These are phyloP conservation scores for Darevskia mixta DNA, from an alignment of 2,797 vertebrate genomes.

Conservation along the genomic window DNA sequence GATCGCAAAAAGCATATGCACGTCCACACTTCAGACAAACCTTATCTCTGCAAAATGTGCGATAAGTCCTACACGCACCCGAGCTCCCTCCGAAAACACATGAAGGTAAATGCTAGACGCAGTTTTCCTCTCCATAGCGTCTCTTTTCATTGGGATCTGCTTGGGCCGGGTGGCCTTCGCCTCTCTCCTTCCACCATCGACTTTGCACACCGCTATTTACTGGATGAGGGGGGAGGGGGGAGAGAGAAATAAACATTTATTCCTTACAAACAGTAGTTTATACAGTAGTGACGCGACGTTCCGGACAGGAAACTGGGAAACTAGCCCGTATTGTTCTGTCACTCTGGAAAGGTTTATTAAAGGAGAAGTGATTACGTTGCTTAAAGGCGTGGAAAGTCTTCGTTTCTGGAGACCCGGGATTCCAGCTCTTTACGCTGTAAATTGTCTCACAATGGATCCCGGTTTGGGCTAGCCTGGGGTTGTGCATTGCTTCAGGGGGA, in stretches of 20 bases:
- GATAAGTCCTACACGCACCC: slow-evolving; percentile 99
- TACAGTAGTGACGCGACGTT: not conserved
- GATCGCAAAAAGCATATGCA: slow-evolving; percentile 99
- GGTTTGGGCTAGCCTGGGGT: not conserved
- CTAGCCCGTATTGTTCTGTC: not conserved
- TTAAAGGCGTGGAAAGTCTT: not conserved
- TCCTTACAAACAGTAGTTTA: not conserved
- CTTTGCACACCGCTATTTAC: not conserved
- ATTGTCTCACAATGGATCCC: not conserved
- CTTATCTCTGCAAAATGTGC: slow-evolving; percentile 99
- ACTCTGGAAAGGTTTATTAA: not conserved
- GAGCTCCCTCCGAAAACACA: slow-evolving; percentile 98
- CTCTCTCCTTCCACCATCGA: not conserved
- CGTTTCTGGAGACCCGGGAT: not conserved
- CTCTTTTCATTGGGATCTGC: not conserved
- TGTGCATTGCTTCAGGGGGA: not conserved
- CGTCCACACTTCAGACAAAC: slow-evolving; percentile 98
- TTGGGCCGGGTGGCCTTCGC: not conserved
- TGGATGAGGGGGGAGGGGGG: not conserved
- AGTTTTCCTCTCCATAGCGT: not conserved
- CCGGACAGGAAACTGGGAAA: not conserved
- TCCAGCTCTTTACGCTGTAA: not conserved
- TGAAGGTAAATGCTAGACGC: slow-evolving; percentile 89
- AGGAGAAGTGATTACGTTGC: not conserved
- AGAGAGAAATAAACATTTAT: not conserved